Evolutionary conservation across 1,140 invertebrate genomes (phyloP), one percentile per base, ranked within the genome.

Genomic region (Oscheius sp.): DNA sequence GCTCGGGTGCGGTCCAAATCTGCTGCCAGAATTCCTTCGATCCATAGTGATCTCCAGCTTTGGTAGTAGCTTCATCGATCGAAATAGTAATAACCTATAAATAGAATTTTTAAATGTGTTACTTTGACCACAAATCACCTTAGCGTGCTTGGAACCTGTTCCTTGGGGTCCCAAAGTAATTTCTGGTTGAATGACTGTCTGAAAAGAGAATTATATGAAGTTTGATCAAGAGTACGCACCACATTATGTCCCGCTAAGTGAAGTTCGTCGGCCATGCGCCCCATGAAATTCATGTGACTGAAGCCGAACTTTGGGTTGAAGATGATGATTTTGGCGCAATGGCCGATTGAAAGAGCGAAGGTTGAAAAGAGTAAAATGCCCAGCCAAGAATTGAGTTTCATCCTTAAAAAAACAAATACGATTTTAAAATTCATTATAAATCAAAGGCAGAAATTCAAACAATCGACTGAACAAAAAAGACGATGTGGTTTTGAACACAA

Each of bases 201-300:
- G 35, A 63, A 63, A n/a, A 3, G 46, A 4, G 3, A 3, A 2
- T 68, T 65, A n/a, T 26, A 65, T 10, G 15, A 61, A 3, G 20
- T 31, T 3, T 13, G 35, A 26, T 38, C 29, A 28, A 66, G 23
- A 35, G 38, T 28, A 59, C 67, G 2, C 2, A 68, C 67, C 67
- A 68, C 67, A 59, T 68, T 68, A 31, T 68, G 67, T 36, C 55
- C 67, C 1, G 67, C 67, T 29, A 58, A 49, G 13, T 31, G 55
- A 23, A 75, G 42, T 59, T 38, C 68, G 42, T 75, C 73, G 0
- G 73, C 73, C 15, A 73, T 38, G 0, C 72, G 36, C 0, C 67
- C 73, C 42, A 75, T 45, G n/a, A 75, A 65, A 2, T 68, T 65
- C 29, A 75, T 68, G 65, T 75, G 73, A 23, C 59, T 65, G 29